Base-by-base conservation (phyloP, 2,888 invertebrate genomes). In the Hoplodrina ambigua region DNA sequence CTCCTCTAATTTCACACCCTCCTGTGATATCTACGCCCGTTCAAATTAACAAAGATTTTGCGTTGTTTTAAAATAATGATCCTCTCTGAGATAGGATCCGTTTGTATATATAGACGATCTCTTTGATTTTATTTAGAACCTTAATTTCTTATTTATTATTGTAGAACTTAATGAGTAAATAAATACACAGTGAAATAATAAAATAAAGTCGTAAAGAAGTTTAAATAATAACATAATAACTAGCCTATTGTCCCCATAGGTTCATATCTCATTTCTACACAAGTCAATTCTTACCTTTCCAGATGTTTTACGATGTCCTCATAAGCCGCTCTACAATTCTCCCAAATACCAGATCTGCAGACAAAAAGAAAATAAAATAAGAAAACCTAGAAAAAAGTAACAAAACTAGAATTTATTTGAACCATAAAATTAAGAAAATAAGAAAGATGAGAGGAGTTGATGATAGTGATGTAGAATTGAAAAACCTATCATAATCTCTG, bases 301-400 rank as follows among this genome's bases (percentile, higher is more conserved):
- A 99, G 97, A 94, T 98, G 98, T 96, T 98, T 99, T 87, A 98
- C 98, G 94, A 99, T 98, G 96, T 99, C 98, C 96, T 98, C 99
- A 95, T 99, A 99, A 87, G 98, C 98, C 83, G 98, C 98, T 95
- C 98, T 97, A 96, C 98, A 98, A 96, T 98, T 98, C 96, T 99
- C 98, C 98, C 98, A 98, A 92, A 98, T 98, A 88, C 98, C 98
- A 92, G 98, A 98, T 94, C 97, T 97, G 96, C 84, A 94, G 96
- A 94, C 94, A 96, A 94, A 78, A 94, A 87, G 92, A 93, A 88
- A 90, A 90, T 76, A 91, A 91, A 94, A 93, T 91, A 92, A 93
- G 91, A 91, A 88, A 91, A 92, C 90, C 80, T 84, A 90, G 88
- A 82, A 90, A 88, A 88, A 72, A 74, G 82, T 83, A 84, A 75